Evolutionary conservation across 2,113 vertebrate species (phyloP).

Genomic region (Boleophthalmus pectinirostris): DNA sequence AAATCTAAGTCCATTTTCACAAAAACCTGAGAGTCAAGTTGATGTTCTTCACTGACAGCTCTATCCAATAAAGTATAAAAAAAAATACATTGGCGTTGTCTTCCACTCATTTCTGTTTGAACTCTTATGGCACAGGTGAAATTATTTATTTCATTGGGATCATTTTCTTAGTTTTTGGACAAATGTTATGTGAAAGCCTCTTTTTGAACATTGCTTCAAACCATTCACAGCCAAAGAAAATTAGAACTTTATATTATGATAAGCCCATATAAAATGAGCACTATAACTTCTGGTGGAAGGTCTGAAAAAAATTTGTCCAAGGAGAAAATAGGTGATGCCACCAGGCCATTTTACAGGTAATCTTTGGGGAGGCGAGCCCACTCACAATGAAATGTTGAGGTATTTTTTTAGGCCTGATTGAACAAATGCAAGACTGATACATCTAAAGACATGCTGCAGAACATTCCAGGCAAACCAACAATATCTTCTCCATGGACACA

Average conservation of each 20-base stretch:
- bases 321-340: background rate
- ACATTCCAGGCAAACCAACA: no score
- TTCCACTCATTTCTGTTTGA: background rate
- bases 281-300: no score
- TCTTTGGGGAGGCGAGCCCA: no score
- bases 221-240: background rate
- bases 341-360: no score
- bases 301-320: background rate
- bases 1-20: constrained; percentile 11
- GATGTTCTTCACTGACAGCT: background rate
- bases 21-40: constrained; percentile 10
- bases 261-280: background rate
- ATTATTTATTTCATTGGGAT: background rate
- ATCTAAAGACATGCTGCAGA: no score
- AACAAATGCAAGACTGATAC: no score
- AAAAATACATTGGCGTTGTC: background rate
- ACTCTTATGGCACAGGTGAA: background rate
- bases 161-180: background rate
- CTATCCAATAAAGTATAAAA: background rate
- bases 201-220: background rate
- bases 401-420: no score
- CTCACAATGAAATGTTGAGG: no score
- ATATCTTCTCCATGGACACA: no score
- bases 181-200: background rate
- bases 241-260: background rate